Evolutionary conservation across 2,888 invertebrate genomes (phyloP), one percentile per base, ranked within the genome.

Genomic region (Catocala sponsa): DNA sequence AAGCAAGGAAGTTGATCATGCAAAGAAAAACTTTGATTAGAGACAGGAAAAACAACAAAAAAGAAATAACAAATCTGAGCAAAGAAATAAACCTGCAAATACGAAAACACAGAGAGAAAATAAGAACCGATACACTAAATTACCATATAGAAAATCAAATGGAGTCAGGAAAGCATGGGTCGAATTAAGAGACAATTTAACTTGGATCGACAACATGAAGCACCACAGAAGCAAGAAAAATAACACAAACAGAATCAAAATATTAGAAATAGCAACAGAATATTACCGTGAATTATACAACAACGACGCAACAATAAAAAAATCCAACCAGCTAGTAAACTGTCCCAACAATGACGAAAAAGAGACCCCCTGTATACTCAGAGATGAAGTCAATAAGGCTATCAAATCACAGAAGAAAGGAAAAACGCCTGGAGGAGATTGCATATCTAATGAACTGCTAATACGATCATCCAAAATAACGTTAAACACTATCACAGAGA

Each of bases 21-120:
- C 15, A 15, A 15, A 15, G 15, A 15, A 15, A 15, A 15, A 15
- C 15, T 15, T 44, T 58, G 25, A 42, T 43, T 6, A 1, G 46
- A 2, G 51, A 58, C 1, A 33, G 51, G 44, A 58, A 51, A 51
- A 35, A 58, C 4, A 59, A 59, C 12, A 44, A 43, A 33, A 11
- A 41, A 41, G 38, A 47, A 0, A 53, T 59, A 15, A 41, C 33
- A 11, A 52, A 32, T 4, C n/a, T 52, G 4, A 52, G 52, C 6
- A 59, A 52, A 48, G 32, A 52, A 42, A 58, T 52, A 5, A 43
- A 59, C 35, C 35, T 35, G 7, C 5, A 7, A 5, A 35, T 35
- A 5, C 5, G 35, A 7, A 35, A 35, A 7, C 35, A 35, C 35
- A 35, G 35, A 48, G 35, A 48, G 25, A 48, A 25, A 25, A 0